These are phyloP conservation scores for Therioaphis trifolii DNA, from an alignment of 2,888 invertebrate species.

Conservation along the genomic window DNA sequence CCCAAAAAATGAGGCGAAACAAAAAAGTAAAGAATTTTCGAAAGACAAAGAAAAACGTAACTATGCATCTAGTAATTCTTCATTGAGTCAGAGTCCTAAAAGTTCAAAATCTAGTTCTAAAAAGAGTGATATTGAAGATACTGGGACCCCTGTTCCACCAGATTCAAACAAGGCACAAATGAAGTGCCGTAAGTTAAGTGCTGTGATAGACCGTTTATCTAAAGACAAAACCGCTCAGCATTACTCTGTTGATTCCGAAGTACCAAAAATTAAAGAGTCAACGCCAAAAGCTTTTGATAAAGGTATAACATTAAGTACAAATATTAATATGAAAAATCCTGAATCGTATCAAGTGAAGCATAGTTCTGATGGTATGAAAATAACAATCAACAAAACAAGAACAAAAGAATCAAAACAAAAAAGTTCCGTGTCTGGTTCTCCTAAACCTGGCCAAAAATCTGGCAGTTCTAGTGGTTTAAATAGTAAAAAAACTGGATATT, in stretches of 20 bases:
- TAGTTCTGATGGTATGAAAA: slow-evolving; percentile 88
- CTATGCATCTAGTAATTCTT: slow-evolving; percentile 67
- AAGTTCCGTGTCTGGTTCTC: slow-evolving; percentile 65
- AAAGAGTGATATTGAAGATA: slow-evolving; percentile 57
- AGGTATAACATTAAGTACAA: slow-evolving; percentile 67
- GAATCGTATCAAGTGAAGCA: slow-evolving; percentile 89
- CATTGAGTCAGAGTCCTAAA: slow-evolving; percentile 76
- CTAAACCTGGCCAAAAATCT: slow-evolving; percentile 63
- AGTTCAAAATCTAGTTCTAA: slow-evolving; percentile 74
- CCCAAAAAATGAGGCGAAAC: slow-evolving; percentile 71
- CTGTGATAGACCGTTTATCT: slow-evolving; percentile 84
- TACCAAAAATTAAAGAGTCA: slow-evolving; percentile 46
- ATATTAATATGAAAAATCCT: slow-evolving; percentile 75
- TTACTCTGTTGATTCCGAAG: slow-evolving; percentile 70
- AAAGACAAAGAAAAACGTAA: slow-evolving; percentile 72
- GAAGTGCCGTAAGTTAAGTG: slow-evolving; percentile 74
- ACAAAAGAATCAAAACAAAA: slow-evolving; percentile 76
- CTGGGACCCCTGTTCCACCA: slow-evolving; percentile 18
- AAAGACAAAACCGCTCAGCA: slow-evolving; percentile 73
- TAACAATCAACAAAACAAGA: slow-evolving; percentile 90
- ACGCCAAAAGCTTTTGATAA: slow-evolving; percentile 68
- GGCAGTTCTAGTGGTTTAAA: slow-evolving; percentile 66
- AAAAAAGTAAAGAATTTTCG: slow-evolving; percentile 71
- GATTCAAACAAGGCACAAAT: slow-evolving; percentile 62
- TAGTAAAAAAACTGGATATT: slow-evolving; percentile 64